These are phyloP conservation scores for Myrmecobius fasciatus DNA, from an alignment of 2,113 vertebrate genomes.

Conservation along the genomic window DNA sequence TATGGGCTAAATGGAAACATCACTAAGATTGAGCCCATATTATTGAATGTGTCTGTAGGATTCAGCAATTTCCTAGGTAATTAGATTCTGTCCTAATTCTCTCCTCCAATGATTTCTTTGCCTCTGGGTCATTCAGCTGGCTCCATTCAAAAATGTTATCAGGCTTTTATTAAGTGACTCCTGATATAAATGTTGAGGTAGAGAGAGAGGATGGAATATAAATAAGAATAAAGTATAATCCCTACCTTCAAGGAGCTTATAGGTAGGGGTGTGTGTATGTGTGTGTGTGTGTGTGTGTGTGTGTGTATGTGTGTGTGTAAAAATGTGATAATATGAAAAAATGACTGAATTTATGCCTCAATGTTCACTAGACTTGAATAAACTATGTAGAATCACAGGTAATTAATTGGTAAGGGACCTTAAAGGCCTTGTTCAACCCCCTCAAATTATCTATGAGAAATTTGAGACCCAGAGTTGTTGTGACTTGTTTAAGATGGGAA, in stretches of 20 bases:
- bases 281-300: background rate
- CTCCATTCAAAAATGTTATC: background rate
- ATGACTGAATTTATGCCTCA: background rate
- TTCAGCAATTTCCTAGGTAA: background rate
- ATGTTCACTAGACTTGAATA: background rate
- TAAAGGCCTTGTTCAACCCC: background rate
- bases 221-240: background rate
- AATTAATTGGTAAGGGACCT: background rate
- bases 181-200: background rate
- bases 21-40: background rate
- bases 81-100: background rate
- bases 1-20: background rate
- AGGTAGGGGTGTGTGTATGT: background rate
- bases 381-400: background rate
- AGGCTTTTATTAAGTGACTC: background rate
- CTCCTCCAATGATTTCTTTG: background rate
- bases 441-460: background rate
- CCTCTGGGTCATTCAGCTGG: background rate
- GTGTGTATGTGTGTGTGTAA: background rate
- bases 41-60: background rate
- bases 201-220: background rate
- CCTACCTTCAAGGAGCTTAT: background rate
- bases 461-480: background rate
- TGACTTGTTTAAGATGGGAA: background rate
- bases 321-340: background rate